Percentiles rank a stretch among this genome's conserved stretches.
Conservation (phyloP, 2,797 vertebrate species). For the Cichlasoma orientale region DNA sequence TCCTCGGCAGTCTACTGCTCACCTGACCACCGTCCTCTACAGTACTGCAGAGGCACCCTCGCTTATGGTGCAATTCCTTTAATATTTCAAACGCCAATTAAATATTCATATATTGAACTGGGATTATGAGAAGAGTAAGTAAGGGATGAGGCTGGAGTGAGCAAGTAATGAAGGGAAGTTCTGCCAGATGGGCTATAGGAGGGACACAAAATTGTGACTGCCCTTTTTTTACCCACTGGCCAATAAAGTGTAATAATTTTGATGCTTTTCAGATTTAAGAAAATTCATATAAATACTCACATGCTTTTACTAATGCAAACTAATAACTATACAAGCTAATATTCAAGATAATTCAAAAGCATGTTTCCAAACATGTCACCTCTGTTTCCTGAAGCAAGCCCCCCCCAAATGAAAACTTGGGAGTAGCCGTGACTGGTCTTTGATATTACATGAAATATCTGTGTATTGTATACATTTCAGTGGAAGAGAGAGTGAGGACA, state of each 20-base stretch:
- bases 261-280: background rate
- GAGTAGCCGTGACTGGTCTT: constrained; percentile 24
- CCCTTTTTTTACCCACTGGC: background rate
- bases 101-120: constrained; percentile 89
- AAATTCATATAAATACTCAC: background rate
- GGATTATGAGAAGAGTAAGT: constrained; percentile 79
- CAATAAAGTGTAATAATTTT: background rate
- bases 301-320: background rate
- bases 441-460: constrained; percentile 60
- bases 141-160: constrained; percentile 33
- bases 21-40: constrained; percentile 17
- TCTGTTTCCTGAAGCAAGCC: background rate
- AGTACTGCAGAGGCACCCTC: constrained; percentile 57
- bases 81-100: constrained; percentile 93
- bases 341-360: background rate
- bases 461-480: constrained; percentile 43
- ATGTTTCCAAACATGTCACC: background rate
- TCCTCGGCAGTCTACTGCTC: background rate
- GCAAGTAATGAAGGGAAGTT: constrained; percentile 2
- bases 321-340: constrained; percentile 2
- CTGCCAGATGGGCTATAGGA: background rate
- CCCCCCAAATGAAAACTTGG: constrained; percentile 25
- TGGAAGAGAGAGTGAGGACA: constrained; percentile 18
- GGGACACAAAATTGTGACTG: background rate
- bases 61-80: constrained; percentile 84